These are phyloP conservation scores for Eueides isabella DNA, from an alignment of 1,140 invertebrate genomes.

Conservation along the genomic window DNA sequence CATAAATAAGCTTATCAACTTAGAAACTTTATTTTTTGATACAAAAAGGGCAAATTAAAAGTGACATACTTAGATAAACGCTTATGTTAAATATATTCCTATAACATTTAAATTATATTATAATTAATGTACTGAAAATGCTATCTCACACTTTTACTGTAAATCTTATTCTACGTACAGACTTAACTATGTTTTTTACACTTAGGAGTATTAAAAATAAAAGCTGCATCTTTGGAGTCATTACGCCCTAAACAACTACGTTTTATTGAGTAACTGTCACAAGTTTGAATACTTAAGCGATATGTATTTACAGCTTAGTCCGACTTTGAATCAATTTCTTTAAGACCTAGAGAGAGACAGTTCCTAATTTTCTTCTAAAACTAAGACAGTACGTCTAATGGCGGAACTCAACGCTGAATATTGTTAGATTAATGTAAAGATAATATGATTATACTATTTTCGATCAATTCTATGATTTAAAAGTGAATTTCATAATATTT, in stretches of 20 bases:
- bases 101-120: conserved; percentile 12
- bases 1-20: conserved; percentile 24
- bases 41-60: neutral
- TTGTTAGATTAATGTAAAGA: too few relatives aligned
- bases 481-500: too few relatives aligned
- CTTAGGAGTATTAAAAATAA: conserved; percentile 74
- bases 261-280: conserved; percentile 66
- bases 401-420: too few relatives aligned
- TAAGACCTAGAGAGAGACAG: too few relatives aligned
- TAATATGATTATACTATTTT: too few relatives aligned
- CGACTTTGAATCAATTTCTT: neutral
- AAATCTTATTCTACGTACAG: conserved; percentile 58
- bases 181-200: conserved; percentile 66
- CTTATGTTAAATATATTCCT: conserved; percentile 4
- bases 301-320: conserved; percentile 58
- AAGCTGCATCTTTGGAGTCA: conserved; percentile 75
- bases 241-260: conserved; percentile 56
- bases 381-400: too few relatives aligned
- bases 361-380: conserved; percentile 25
- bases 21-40: neutral
- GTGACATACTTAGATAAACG: neutral
- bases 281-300: conserved; percentile 71
- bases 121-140: conserved; percentile 7
- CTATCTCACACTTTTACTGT: conserved; percentile 1
- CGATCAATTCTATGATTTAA: too few relatives aligned